A percentile compares a stretch with the other conserved stretches of the same genome.
phyloP scores from a whole-genome alignment of 1,140 invertebrate genomes.

The Drosophila kepulauana region DNA sequence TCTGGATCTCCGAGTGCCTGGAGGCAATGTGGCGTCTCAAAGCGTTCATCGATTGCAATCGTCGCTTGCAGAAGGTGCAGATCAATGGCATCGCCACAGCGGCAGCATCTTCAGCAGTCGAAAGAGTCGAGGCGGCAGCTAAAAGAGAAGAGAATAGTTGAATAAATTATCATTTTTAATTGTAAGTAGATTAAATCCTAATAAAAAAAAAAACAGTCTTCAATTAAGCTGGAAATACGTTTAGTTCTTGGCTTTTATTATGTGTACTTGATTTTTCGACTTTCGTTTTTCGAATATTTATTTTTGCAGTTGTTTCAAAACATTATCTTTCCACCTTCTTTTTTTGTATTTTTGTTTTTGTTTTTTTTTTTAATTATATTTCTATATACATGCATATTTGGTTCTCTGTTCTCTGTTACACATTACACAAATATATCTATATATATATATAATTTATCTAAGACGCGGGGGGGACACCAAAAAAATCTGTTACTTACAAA shows the following conservation, averaged over 20 bases:
- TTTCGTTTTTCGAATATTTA: conserved; percentile 8
- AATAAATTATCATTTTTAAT: neutral
- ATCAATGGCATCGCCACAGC: conserved; percentile 30
- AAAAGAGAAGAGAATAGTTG: neutral
- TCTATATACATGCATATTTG: conserved; percentile 35
- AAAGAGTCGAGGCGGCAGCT: neutral
- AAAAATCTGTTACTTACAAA: conserved; percentile 5
- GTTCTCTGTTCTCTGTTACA: conserved; percentile 28
- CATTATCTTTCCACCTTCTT: conserved; percentile 2
- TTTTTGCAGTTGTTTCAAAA: conserved; percentile 1
- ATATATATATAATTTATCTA: conserved; percentile 4
- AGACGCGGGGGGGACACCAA: neutral
- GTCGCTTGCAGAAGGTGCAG: conserved; percentile 74
- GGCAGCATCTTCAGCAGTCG: conserved; percentile 38
- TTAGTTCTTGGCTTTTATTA: conserved; percentile 46
- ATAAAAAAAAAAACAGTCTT: neutral
- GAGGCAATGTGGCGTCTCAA: conserved; percentile 76
- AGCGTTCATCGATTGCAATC: conserved; percentile 75
- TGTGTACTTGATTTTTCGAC: conserved; percentile 27
- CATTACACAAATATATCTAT: conserved; percentile 24
- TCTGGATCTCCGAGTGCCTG: conserved; percentile 75
- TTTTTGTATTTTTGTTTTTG: neutral
- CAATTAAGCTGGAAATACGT: conserved; percentile 40
- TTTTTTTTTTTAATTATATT: neutral
- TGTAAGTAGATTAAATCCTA: neutral